Base-by-base conservation (phyloP, 2,113 vertebrate species). In the Perca fluviatilis region DNA sequence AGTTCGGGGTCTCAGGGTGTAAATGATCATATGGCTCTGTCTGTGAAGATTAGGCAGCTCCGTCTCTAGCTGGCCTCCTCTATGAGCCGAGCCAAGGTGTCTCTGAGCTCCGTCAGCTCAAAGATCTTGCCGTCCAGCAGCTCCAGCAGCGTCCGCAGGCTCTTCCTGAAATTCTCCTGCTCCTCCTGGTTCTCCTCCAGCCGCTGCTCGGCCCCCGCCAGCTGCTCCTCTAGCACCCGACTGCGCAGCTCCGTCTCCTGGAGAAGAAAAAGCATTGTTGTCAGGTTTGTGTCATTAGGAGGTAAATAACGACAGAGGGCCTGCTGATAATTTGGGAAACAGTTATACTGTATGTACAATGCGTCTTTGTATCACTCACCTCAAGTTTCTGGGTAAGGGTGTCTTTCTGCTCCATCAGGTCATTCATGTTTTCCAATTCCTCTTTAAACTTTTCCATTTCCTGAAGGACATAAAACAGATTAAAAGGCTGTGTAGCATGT, bases 81-180 rank as follows among this genome's bases (percentile, higher is more conserved):
- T 95, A 97, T 97, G 89, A 99, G 95, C 88, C 98, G 98, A 93
- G 97, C 97, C 94, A 99, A 94, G 88, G 96, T 99, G 96, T 99
- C 97, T 92, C 98, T 96, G 92, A 99, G 96, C 94, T 99, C 98
- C 71, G 98, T 97, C 94, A 99, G 96, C 97, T 99, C 98, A 94
- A 99, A 99, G 95, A 99, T 99, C 96, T 99, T 99, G 86, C 97
- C 98, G 67, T 99, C 98, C 94, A 99, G 95, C 90, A 99, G 95
- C 96, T 99, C 98, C 96, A 99, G 96, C 95, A 99, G 96, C 57
- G 97, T 98, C 95, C 98, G 97, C 95, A 99, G 97, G 92, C 97
- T 98, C 97, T 98, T 98, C 90, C 97, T 96, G 95, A 99, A 98
- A 89, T 95, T 97, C 95, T 99, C 97, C 94, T 99, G 97, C 89